Conservation (phyloP, 2,888 invertebrate genomes). For the Tridacna gigas region DNA sequence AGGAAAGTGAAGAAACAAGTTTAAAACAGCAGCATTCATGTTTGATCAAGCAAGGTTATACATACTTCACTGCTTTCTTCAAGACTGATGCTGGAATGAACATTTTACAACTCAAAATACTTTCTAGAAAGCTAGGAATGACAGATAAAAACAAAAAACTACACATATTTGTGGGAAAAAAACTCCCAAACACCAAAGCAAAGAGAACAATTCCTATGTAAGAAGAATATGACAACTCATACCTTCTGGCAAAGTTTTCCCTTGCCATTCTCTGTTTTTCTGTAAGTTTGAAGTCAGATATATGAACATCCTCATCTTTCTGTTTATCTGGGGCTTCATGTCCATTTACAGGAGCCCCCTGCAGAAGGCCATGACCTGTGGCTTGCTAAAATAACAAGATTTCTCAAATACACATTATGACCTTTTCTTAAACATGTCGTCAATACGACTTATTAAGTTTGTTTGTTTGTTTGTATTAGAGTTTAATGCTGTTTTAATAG, state of each 20-base stretch:
- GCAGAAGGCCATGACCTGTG: constrained; percentile 67
- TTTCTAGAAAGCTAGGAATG: neutral
- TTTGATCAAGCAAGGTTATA: too few relatives aligned
- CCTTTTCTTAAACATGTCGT: too few relatives aligned
- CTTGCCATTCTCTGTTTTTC: constrained; percentile 76
- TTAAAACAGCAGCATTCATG: too few relatives aligned
- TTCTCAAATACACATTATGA: too few relatives aligned
- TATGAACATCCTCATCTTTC: constrained; percentile 72
- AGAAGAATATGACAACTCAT: neutral
- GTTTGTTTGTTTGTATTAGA: too few relatives aligned
- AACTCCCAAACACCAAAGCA: neutral
- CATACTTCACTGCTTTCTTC: too few relatives aligned
- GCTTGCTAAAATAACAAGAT: constrained; percentile 38
- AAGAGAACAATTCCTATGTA: neutral
- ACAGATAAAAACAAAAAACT: neutral
- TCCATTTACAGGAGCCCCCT: constrained; percentile 75
- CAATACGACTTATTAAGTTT: too few relatives aligned
- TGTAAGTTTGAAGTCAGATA: constrained; percentile 73
- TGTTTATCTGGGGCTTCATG: constrained; percentile 62
- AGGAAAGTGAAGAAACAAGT: too few relatives aligned
- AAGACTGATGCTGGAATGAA: too few relatives aligned
- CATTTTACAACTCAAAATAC: too few relatives aligned
- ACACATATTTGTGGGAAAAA: too few relatives aligned
- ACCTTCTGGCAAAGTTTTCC: constrained; percentile 79
- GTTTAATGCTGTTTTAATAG: too few relatives aligned